Evolutionary conservation across 2,113 vertebrate species (phyloP).

Genomic region (Jaculus jaculus): DNA sequence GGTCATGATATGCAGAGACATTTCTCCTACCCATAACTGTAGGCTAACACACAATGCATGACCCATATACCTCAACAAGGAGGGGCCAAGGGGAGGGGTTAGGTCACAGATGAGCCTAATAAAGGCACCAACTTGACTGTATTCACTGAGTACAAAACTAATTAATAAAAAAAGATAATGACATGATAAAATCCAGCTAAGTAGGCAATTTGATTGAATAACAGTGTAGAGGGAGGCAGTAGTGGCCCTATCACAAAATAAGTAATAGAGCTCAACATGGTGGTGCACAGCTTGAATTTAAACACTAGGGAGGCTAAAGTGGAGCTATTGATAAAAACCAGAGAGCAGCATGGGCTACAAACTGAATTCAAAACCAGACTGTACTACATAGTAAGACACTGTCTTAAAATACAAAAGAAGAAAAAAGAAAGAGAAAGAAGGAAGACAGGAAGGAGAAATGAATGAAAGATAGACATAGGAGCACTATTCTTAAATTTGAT

Average conservation of each 20-base stretch:
- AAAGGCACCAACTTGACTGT: too few species aligned
- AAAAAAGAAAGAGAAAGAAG: background rate
- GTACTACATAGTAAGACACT: background rate
- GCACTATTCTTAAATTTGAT: constrained; percentile 4
- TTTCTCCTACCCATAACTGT: too few species aligned
- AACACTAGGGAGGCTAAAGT: background rate
- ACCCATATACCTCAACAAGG: too few species aligned
- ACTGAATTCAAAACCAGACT: background rate
- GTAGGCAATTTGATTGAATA: background rate
- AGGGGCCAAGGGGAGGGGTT: too few species aligned
- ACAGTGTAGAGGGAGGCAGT: background rate
- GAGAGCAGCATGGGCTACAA: background rate
- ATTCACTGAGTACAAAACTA: too few species aligned
- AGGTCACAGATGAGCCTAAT: too few species aligned
- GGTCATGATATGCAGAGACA: too few species aligned
- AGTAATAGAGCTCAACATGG: background rate
- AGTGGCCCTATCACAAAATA: background rate
- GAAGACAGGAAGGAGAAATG: background rate
- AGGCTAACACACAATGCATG: too few species aligned
- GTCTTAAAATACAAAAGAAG: background rate
- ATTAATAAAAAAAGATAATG: too few species aligned
- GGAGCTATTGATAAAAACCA: background rate
- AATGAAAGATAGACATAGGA: too few species aligned
- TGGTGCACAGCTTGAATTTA: background rate
- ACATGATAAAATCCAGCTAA: background rate